Conservation (phyloP, 53 echinoderm and acorn worm species). For the Actinopyga echinites region DNA sequence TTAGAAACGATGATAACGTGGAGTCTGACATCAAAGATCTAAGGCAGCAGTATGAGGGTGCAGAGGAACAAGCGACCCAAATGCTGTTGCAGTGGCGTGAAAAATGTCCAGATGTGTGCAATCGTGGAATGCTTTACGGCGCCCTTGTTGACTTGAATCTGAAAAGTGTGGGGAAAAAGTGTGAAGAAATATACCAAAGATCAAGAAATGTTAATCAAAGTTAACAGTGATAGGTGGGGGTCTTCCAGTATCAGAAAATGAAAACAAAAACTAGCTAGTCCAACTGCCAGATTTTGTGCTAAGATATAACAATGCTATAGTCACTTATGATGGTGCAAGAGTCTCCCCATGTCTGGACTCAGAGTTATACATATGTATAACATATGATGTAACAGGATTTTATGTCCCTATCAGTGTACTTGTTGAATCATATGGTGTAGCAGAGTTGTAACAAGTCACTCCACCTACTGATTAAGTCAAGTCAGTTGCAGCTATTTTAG, state of each 20-base stretch:
- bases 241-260: background rate
- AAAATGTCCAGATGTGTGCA: conserved; percentile 91
- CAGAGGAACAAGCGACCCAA: conserved; percentile 93
- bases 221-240: background rate
- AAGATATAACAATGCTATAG: background rate
- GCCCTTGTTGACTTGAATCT: conserved; percentile 85
- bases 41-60: conserved; percentile 64
- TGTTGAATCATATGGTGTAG: background rate
- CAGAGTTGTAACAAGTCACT: too few species aligned
- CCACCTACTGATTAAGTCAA: too few species aligned
- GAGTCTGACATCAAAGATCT: conserved; percentile 88
- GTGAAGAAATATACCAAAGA: conserved; percentile 74
- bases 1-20: conserved; percentile 88
- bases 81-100: conserved; percentile 98
- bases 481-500: too few species aligned
- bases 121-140: conserved; percentile 71
- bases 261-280: background rate
- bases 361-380: too few species aligned
- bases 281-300: background rate
- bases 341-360: too few species aligned
- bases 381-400: too few species aligned
- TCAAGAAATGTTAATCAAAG: background rate
- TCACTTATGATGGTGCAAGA: background rate
- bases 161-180: conserved; percentile 85
- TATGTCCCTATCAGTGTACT: too few species aligned